Evolutionary conservation across 2,888 invertebrate species (phyloP), one percentile per base, ranked within the genome.

Genomic region (Corbicula japonica): DNA sequence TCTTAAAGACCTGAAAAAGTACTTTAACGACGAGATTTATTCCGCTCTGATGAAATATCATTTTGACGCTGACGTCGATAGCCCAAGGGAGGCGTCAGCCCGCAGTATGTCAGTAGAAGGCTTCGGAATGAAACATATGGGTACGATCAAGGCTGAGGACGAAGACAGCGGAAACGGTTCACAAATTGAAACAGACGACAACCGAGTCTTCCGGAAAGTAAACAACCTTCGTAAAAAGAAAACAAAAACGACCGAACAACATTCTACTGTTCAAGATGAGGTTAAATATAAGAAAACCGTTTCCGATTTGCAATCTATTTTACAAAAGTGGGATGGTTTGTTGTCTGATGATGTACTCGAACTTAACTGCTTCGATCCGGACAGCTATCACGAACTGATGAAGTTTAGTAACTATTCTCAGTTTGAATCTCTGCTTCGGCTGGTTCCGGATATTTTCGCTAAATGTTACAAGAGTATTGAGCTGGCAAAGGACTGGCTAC

Each of bases 401-500:
- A 86, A 87, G 26, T 88, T 88, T 61, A 75, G 74, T n/a, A 83
- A 87, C 41, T 86, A 85, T 60, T 73, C 84, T 3, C 68, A 80
- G 23, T 90, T 89, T 76, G 90, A 91, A 79, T 73, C 84, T 1
- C 79, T 92, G 5, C 77, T 92, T 6, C 76, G 92, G 44, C 80
- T 92, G 10, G 79, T 92, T 28, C 91, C 92, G 0, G 92, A 92
- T 76, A 87, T 91, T 12, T 91, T 92, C 81, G 87, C 88, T 18
- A 92, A 92, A 76, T 90, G 89, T 56, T 90, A 88, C 75, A 91
- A 91, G 70, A 87, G 89, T 18, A 82, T 91, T 21, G 91, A 92
- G 65, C 78, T 92, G 23, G 88, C 90, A 18, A 89, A 90, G 71
- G 80, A 87, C 28, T 92, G 92, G 92, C 84, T 89, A 75, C 80